Evolutionary conservation across 2,888 invertebrate species (phyloP), one percentile per base, ranked within the genome.

Genomic region (Platycheirus albimanus): DNA sequence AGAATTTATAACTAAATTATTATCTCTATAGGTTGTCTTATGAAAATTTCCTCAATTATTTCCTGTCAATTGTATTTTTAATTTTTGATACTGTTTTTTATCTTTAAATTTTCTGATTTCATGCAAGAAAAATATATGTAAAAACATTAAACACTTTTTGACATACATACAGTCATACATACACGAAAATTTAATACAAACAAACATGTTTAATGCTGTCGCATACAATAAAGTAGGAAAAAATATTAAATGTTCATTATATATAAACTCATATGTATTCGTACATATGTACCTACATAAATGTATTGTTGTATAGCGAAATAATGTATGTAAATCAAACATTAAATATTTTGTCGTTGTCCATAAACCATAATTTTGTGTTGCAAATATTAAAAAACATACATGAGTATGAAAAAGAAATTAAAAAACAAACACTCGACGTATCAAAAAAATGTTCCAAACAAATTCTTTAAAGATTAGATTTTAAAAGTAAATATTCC

Each of bases 211-310:
- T 56, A 63, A 77, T 45, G 81, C 81, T 81, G 81, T 81, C 81
- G 81, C 81, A 81, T 77, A 81, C 81, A 81, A 81, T 81, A 81
- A 81, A 8, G 17, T 76, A 76, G 66, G 36, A 36, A 80, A 36
- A 80, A 75, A 51, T 41, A 30, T 47, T 19, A 36, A 41, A 36
- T 52, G 43, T 24, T 24, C 24, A 24, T 24, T 24, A 24, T 24
- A 24, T 24, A 24, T 5, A 24, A n/a, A n/a, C n/a, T n/a, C n/a
- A n/a, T n/a, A n/a, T n/a, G n/a, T 24, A 24, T 24, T 4, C 24
- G 3, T 51, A 58, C 19, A 45, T 33, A 56, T 38, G 56, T 43
- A n/a, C n/a, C 11, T 11, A 51, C 36, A 38, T 20, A 41, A 43
- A 13, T 61, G 24, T 13, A 63, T 76, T 69, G 47, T 63, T 69